A percentile compares a stretch with the other conserved stretches of the same genome.
phyloP scores from a whole-genome alignment of 2,113 vertebrate species.

The Callithrix jacchus region DNA sequence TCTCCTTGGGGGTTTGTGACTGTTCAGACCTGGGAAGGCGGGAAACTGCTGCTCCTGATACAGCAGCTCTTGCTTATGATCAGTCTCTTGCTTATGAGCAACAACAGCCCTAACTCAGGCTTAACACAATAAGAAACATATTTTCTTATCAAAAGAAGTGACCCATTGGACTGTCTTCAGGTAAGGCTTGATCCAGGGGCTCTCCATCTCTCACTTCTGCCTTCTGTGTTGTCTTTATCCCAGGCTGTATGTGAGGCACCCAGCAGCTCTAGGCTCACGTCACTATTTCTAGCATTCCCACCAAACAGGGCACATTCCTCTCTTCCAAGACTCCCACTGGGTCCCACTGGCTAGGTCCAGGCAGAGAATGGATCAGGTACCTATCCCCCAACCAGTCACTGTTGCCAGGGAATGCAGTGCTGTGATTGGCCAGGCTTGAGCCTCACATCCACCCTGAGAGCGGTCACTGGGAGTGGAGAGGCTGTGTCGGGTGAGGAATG shows the following conservation, averaged over 20 bases:
- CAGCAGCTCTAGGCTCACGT: neutral
- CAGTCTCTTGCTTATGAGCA: neutral
- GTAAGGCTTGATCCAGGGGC: neutral
- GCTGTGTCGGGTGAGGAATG: neutral
- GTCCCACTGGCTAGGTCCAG: neutral
- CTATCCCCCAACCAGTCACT: neutral
- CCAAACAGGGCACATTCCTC: neutral
- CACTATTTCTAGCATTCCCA: neutral
- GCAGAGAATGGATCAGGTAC: neutral
- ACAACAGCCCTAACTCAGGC: neutral
- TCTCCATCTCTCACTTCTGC: neutral
- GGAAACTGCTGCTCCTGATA: neutral
- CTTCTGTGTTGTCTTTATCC: neutral
- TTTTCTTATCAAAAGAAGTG: neutral
- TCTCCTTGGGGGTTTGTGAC: neutral
- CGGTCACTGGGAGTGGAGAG: neutral
- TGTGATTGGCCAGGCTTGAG: neutral
- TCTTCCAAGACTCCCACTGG: neutral
- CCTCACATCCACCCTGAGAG: neutral
- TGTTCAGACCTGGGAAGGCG: neutral
- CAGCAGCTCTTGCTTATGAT: neutral
- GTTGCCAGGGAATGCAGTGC: neutral
- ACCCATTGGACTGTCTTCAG: neutral
- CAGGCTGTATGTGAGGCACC: neutral
- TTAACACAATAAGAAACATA: neutral